A percentile compares a stretch with the other conserved stretches of the same genome.
phyloP scores from a whole-genome alignment of 1,140 invertebrate genomes.

The Pogonus chalceus region DNA sequence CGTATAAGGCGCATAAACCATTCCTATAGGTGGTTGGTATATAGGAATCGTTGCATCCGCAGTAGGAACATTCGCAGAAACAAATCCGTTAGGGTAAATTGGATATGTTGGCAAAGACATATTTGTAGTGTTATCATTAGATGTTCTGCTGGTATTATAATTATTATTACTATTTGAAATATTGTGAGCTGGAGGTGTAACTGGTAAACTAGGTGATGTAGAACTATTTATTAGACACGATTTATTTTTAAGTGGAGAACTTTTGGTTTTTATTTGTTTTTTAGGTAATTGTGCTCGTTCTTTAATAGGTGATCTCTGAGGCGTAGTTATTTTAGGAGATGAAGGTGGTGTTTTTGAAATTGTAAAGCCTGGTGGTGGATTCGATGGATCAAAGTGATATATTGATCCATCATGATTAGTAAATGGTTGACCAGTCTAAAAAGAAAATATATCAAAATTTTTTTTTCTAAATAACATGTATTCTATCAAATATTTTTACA shows the following conservation, averaged over 20 bases:
- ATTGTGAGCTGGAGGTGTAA: conserved; percentile 21
- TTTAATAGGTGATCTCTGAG: conserved; percentile 9
- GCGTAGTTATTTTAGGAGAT: conserved; percentile 15
- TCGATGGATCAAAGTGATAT: conserved; percentile 64
- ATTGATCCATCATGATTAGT: conserved; percentile 56
- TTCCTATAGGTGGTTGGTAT: conserved; percentile 26
- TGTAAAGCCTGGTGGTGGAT: conserved; percentile 43
- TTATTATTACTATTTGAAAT: conserved; percentile 9
- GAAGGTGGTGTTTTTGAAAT: conserved; percentile 18
- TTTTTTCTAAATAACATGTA: conserved; percentile 13
- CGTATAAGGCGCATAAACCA: conserved; percentile 27
- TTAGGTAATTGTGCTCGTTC: conserved; percentile 13
- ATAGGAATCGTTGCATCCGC: conserved; percentile 16
- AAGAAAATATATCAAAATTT: conserved; percentile 12
- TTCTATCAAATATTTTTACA: no score
- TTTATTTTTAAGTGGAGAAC: conserved; percentile 23
- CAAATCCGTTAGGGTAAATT: conserved; percentile 3
- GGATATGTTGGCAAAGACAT: conserved; percentile 13
- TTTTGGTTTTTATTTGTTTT: conserved; percentile 18
- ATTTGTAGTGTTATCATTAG: conserved; percentile 10
- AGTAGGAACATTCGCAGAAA: conserved; percentile 2
- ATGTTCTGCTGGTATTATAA: conserved; percentile 9
- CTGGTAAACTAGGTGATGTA: conserved; percentile 31
- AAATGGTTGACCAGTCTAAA: conserved; percentile 49
- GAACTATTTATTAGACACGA: conserved; percentile 27